These are phyloP conservation scores for Glaucidium brasilianum DNA, from an alignment of 2,113 vertebrate genomes.

Conservation along the genomic window DNA sequence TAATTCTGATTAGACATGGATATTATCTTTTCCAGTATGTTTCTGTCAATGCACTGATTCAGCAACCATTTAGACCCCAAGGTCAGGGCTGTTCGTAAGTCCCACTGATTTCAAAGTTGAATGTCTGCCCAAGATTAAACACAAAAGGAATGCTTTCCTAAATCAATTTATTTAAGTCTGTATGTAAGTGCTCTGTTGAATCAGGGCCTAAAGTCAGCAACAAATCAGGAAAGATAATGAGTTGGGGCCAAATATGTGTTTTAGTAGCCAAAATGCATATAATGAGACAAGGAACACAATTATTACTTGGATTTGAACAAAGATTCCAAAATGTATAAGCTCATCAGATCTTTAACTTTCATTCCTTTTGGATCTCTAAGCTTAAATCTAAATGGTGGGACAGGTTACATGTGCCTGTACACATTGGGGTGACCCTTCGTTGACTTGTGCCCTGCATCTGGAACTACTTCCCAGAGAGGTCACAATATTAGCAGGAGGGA, in stretches of 20 bases:
- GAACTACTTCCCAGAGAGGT: not conserved
- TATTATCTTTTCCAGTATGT: constrained; percentile 35
- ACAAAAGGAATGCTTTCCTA: constrained; percentile 16
- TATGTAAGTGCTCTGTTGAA: constrained; percentile 32
- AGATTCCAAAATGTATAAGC: not conserved
- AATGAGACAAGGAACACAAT: not conserved
- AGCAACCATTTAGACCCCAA: constrained; percentile 44
- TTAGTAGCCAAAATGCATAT: not conserved
- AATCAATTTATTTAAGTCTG: constrained; percentile 41
- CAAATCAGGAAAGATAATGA: not conserved
- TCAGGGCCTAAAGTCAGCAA: not conserved
- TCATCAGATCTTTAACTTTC: not conserved
- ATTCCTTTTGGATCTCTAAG: not conserved
- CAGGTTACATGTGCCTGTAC: not conserved
- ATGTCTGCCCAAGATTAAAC: constrained; percentile 28
- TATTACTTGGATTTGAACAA: not conserved
- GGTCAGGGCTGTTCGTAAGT: constrained; percentile 30
- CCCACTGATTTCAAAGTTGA: constrained; percentile 21
- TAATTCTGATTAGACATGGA: constrained; percentile 40
- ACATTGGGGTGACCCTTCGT: not conserved
- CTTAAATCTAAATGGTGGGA: not conserved
- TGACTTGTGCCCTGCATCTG: not conserved
- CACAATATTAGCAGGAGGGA: not conserved
- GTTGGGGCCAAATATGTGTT: not conserved
- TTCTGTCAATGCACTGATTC: constrained; percentile 48